Evolutionary conservation across 1,140 invertebrate genomes (phyloP), one percentile per base, ranked within the genome.

Genomic region (Drosophila lacteicornis): DNA sequence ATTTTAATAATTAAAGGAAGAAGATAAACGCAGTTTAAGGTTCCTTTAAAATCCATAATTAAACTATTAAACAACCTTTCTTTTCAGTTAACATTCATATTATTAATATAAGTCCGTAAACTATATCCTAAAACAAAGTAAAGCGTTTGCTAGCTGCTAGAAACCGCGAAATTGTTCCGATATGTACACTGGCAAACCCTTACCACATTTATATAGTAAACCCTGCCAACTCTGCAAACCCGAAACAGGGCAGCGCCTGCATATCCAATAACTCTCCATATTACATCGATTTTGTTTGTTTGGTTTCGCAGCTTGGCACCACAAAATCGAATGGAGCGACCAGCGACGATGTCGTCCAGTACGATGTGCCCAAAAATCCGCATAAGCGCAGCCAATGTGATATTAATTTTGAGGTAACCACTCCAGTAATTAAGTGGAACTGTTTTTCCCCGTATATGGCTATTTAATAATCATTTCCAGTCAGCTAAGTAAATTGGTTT

Each of bases 371-470:
- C 63, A 82, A 82, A 67, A 91, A 91, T 71, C 67, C 75, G 59
- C 75, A 79, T 62, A 84, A 79, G 36, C 85, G 80, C 75, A 90
- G 78, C 65, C 79, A 90, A 83, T 84, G 84, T 79, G 78, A 91
- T 91, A 83, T 92, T 62, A 91, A 87, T 92, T 91, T 87, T 77
- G 90, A 91, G 91, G 82, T 77, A 69, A 55, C 75, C 82, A 78
- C 59, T 71, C 65, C 67, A 84, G 77, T 53, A 85, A 81, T 67
- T 74, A 59, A 59, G 25, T 25, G 36, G 33, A 25, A 59, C 43
- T 58, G 59, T 75, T 65, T 49, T 43, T 27, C 58, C 68, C 22
- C 19, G 17, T 0, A 63, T 19, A 47, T 47, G 6, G 7, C 73
- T 38, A 40, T 66, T 50, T 43, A 47, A 73, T 75, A 75, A 55